These are phyloP conservation scores for Agapostemon virescens DNA, from an alignment of 2,888 invertebrate genomes.

Conservation along the genomic window DNA sequence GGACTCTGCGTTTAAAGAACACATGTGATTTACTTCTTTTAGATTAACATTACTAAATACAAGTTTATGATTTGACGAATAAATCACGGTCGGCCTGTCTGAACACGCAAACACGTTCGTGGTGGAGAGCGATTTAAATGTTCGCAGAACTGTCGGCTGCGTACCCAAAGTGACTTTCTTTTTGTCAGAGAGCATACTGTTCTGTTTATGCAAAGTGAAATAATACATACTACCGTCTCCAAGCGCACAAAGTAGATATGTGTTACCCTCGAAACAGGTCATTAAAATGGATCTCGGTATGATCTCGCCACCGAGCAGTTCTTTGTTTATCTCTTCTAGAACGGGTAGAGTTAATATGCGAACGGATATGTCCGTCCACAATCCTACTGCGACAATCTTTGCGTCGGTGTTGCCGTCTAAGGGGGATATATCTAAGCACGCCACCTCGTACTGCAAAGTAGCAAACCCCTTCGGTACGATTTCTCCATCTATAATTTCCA, in stretches of 20 bases:
- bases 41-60: slow-evolving; percentile 99
- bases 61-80: slow-evolving; percentile 98
- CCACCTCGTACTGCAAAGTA: slow-evolving; percentile 95
- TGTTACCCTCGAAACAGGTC: slow-evolving; percentile 95
- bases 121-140: slow-evolving; percentile 93
- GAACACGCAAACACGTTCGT: slow-evolving; percentile 99
- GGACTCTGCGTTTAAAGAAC: slow-evolving; percentile 96
- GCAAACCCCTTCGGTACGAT: slow-evolving; percentile 85
- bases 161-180: slow-evolving; percentile 98
- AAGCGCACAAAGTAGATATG: slow-evolving; percentile 94
- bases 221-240: slow-evolving; percentile 99
- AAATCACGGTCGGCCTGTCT: slow-evolving; percentile 98
- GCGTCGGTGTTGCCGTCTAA: slow-evolving; percentile 84
- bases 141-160: slow-evolving; percentile 95
- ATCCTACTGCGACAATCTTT: slow-evolving; percentile 92
- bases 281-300: slow-evolving; percentile 97
- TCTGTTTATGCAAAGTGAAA: slow-evolving; percentile 90
- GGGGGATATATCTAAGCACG: slow-evolving; percentile 96
- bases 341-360: slow-evolving; percentile 91
- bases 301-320: slow-evolving; percentile 96
- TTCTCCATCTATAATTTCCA: slow-evolving; percentile 86
- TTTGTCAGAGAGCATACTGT: slow-evolving; percentile 90
- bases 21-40: slow-evolving; percentile 98
- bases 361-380: slow-evolving; percentile 98
- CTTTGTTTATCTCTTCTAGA: slow-evolving; percentile 90